phyloP scores from a whole-genome alignment of 2,888 invertebrate genomes.

The Leucania comma region DNA sequence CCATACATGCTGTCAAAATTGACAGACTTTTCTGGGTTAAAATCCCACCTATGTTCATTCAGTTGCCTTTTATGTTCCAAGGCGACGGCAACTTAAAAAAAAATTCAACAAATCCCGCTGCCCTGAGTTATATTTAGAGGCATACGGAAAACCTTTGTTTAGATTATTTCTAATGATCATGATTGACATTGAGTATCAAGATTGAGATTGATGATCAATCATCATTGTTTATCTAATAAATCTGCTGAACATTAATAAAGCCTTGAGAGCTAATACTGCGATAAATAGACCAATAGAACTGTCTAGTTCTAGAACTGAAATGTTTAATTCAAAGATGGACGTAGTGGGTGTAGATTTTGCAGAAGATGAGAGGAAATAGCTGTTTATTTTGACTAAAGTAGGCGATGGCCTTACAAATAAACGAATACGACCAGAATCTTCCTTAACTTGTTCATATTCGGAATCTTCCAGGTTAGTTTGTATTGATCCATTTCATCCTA shows the following conservation, averaged over 20 bases:
- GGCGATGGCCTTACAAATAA: slow-evolving; percentile 13
- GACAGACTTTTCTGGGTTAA: no score
- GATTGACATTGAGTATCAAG: slow-evolving; percentile 48
- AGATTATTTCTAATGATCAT: slow-evolving; percentile 21
- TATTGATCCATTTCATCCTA: no score
- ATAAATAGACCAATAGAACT: slow-evolving; percentile 23
- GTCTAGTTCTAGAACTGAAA: slow-evolving; percentile 15
- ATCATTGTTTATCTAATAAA: slow-evolving; percentile 54
- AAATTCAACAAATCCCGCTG: no score
- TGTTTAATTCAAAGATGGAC: neutral
- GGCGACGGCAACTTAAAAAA: no score
- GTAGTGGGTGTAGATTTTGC: neutral
- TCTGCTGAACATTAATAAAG: slow-evolving; percentile 44
- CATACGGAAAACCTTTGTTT: slow-evolving; percentile 6
- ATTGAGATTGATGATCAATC: slow-evolving; percentile 59
- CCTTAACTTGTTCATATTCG: no score
- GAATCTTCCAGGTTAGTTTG: no score
- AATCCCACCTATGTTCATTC: no score
- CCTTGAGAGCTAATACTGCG: slow-evolving; percentile 51
- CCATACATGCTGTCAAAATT: no score
- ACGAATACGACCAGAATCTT: no score
- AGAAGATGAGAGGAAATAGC: slow-evolving; percentile 13
- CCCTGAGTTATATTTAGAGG: neutral
- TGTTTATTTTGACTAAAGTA: slow-evolving; percentile 18
- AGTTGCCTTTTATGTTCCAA: no score